Evolutionary conservation across 2,113 vertebrate genomes (phyloP).

Genomic region (Tragelaphus buxtoni): DNA sequence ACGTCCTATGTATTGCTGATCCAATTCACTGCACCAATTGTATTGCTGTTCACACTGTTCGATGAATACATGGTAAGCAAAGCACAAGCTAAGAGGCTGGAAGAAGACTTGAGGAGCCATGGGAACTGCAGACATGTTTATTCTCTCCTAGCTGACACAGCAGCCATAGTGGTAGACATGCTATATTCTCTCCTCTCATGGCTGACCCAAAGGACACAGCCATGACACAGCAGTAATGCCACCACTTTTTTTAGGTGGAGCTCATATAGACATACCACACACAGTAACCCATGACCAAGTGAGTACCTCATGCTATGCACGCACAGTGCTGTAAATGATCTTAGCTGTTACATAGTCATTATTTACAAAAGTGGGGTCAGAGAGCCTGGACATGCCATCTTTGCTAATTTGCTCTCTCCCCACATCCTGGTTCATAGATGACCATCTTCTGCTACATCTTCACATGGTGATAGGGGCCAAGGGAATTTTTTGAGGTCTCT

Average conservation of each 20-base stretch:
- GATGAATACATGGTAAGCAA: neutral
- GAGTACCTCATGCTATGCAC: neutral
- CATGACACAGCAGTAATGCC: neutral
- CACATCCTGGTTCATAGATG: neutral
- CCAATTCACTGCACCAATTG: neutral
- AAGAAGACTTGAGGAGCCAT: neutral
- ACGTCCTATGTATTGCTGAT: neutral
- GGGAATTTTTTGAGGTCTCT: neutral
- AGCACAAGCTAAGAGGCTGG: neutral
- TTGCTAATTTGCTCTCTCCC: neutral
- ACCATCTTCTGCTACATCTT: neutral
- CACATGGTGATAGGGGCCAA: neutral
- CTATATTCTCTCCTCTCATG: neutral
- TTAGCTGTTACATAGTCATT: neutral
- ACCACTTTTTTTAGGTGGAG: neutral
- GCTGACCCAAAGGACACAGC: neutral
- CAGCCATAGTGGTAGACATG: neutral
- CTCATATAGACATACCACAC: neutral
- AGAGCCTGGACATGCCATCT: neutral
- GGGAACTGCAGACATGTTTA: neutral
- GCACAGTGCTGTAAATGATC: neutral
- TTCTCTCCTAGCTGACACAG: neutral
- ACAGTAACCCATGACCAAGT: neutral
- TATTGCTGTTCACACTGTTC: neutral
- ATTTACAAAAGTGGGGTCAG: neutral